These are phyloP conservation scores for Parnassius orleans DNA, from an alignment of 2,888 invertebrate genomes.

Conservation along the genomic window DNA sequence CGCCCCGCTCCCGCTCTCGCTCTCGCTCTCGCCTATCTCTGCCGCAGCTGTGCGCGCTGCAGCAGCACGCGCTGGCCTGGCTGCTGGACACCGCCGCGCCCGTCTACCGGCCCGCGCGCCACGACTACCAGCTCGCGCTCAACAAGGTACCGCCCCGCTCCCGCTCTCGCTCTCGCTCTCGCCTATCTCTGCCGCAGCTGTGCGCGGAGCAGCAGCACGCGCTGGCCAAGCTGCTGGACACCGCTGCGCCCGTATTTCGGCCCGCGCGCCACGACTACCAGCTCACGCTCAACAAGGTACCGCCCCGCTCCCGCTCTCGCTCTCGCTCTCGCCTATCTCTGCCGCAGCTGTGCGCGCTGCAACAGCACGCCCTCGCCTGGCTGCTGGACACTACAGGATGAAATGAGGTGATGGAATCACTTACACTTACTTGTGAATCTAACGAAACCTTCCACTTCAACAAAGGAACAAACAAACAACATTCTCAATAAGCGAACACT, in stretches of 20 bases:
- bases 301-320: not conserved
- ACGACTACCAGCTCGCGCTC: slow-evolving; percentile 88
- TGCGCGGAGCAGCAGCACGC: slow-evolving; percentile 90
- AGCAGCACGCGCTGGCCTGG: slow-evolving; percentile 94
- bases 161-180: too few species aligned
- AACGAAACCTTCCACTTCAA: too few species aligned
- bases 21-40: too few species aligned
- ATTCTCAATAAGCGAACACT: too few species aligned
- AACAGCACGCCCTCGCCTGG: slow-evolving; percentile 94
- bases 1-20: not conserved
- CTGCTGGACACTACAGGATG: slow-evolving; percentile 86
- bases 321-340: too few species aligned
- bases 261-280: slow-evolving; percentile 87
- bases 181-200: slow-evolving; percentile 40
- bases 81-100: slow-evolving; percentile 90
- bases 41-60: slow-evolving; percentile 81
- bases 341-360: slow-evolving; percentile 81
- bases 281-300: slow-evolving; percentile 88
- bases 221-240: slow-evolving; percentile 93
- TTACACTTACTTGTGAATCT: too few species aligned
- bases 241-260: slow-evolving; percentile 87
- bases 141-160: slow-evolving; percentile 82
- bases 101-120: slow-evolving; percentile 85
- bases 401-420: too few species aligned
- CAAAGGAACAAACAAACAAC: too few species aligned